Evolutionary conservation across 2,797 vertebrate species (phyloP), one percentile per base, ranked within the genome.

Genomic region (Miichthys miiuy): DNA sequence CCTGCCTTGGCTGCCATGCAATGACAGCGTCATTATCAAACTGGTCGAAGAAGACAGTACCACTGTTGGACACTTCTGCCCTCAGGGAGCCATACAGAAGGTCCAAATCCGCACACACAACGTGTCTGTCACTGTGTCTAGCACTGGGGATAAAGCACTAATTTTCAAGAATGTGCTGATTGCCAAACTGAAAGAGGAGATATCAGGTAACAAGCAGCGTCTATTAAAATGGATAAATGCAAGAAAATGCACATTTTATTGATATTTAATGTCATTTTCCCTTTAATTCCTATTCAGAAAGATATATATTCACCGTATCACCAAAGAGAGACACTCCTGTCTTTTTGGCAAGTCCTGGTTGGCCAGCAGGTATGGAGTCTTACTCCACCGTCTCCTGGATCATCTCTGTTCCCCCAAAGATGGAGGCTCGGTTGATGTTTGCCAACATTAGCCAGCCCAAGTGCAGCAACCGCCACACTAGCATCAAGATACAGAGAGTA

Each of bases 311-410:
- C 90, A 95, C 87, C 0, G 92, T 98, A 21, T 94, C 83, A 18
- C 95, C 95, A 0, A 89, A 91, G 68, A 88, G 69, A 2, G 91
- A 92, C 63, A 42, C 50, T 9, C 90, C 94, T 5, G 80, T 96
- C 68, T 83, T 96, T 58, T 56, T 99, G 87, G 95, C 94, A 44
- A 95, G 95, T 20, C 97, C 97, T 13, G 94, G 93, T 73, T 96
- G 95, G 96, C 94, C 83, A 0, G 46, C 14, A 0, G 97, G 96
- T 25, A 94, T 99, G 46, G 94, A 93, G 6, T 67, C 93, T 3
- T 87, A 91, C 0, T 72, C 95, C 75, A 97, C 96, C 0, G 85
- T 97, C 54, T 97, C 97, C 52, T 99, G 97, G 98, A 94, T 96
- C 2, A 57, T 98, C 46, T 4, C 78, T 0, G 83, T 99, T 41